phyloP scores from a whole-genome alignment of 2,113 vertebrate species.

The Silurus meridionalis region DNA sequence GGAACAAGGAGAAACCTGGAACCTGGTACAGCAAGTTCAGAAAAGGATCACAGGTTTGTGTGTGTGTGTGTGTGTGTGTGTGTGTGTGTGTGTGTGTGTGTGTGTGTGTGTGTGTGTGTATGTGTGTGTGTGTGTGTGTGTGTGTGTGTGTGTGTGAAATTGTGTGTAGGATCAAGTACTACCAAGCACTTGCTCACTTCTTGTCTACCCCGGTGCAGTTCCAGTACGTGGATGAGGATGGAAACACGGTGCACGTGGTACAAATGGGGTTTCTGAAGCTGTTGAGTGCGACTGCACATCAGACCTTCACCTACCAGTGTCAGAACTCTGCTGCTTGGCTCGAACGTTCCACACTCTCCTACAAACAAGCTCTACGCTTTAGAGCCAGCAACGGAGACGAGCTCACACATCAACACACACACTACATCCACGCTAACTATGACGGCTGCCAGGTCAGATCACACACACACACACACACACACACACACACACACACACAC shows the following conservation, averaged over 20 bases:
- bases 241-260: slow-evolving; percentile 85
- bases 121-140: slow-evolving; percentile 51
- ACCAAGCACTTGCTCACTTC: not conserved
- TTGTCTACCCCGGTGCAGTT: slow-evolving; percentile 70
- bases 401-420: slow-evolving; percentile 86
- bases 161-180: not conserved
- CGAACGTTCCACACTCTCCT: slow-evolving; percentile 72
- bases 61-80: slow-evolving; percentile 26
- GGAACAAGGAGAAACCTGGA: slow-evolving; percentile 90
- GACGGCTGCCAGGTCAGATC: slow-evolving; percentile 83
- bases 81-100: slow-evolving; percentile 52
- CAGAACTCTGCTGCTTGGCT: slow-evolving; percentile 92
- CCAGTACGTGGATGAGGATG: slow-evolving; percentile 84
- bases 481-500: too few relatives aligned
- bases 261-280: slow-evolving; percentile 95
- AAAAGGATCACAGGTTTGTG: slow-evolving; percentile 88
- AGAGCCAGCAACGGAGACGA: slow-evolving; percentile 87
- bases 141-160: too few relatives aligned
- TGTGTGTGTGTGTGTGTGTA: too few relatives aligned
- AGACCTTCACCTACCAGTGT: slow-evolving; percentile 93
- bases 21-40: slow-evolving; percentile 96
- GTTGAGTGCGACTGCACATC: slow-evolving; percentile 85
- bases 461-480: not conserved
- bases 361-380: slow-evolving; percentile 87
- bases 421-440: slow-evolving; percentile 83